Conservation (phyloP, 2,113 vertebrate genomes). For the Tragulus kanchil region DNA sequence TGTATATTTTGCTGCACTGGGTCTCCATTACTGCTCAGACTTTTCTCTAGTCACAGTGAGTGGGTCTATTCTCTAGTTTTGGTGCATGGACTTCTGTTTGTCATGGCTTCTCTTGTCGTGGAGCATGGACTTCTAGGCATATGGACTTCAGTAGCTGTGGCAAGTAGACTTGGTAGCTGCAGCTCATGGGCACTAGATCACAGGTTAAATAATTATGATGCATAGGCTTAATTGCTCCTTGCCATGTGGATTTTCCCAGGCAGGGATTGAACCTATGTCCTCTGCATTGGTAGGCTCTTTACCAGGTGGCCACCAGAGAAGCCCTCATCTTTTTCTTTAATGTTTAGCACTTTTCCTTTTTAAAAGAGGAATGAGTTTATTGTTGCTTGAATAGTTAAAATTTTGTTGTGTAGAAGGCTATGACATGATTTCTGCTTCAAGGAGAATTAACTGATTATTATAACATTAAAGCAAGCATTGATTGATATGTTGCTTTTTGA, state of each 20-base stretch:
- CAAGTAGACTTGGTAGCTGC: background rate
- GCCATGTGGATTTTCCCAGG: background rate
- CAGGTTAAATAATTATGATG: background rate
- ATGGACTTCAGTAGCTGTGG: rapidly evolving
- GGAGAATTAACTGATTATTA: background rate
- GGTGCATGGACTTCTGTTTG: background rate
- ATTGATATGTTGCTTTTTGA: background rate
- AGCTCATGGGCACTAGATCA: background rate
- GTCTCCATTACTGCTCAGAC: background rate
- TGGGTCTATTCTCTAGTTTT: background rate
- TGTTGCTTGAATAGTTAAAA: constrained; percentile 2
- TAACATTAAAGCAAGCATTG: background rate
- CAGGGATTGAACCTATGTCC: background rate
- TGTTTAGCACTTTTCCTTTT: background rate
- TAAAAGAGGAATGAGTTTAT: constrained; percentile 30
- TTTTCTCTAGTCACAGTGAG: background rate
- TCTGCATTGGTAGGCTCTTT: background rate
- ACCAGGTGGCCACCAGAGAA: background rate
- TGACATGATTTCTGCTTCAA: background rate
- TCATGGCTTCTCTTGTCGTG: background rate
- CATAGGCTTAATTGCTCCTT: background rate
- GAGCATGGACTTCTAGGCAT: background rate
- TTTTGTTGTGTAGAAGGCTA: background rate
- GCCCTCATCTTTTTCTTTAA: background rate
- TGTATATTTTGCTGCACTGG: background rate